Evolutionary conservation across 1,140 invertebrate genomes (phyloP), one percentile per base, ranked within the genome.

Genomic region (Proales similis): DNA sequence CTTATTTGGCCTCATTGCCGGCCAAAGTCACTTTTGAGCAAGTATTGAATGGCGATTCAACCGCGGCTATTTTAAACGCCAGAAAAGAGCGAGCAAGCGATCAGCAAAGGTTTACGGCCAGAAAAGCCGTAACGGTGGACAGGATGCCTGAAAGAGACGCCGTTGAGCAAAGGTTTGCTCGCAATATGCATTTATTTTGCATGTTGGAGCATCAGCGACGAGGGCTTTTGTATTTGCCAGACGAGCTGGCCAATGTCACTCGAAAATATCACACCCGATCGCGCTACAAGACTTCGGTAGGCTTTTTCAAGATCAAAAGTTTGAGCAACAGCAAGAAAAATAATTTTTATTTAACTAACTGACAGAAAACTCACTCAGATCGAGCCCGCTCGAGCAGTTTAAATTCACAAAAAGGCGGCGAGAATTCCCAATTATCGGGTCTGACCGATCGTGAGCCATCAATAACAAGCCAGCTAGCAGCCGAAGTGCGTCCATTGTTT

Each of bases 131-230:
- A n/a, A n/a, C n/a, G n/a, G n/a, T n/a, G n/a, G n/a, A n/a, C 12
- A 39, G 30, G 45, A 42, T 29, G 19, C 5, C 36, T 19, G 20
- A 12, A 0, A 11, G 45, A n/a, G 4, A 7, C 0, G 24, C 1
- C 19, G 27, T 36, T 17, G 48, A 57, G 3, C 3, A 57, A 42
- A 57, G 32, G 27, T 26, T 42, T 26, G 36, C 22, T 12, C 33
- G 51, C 7, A 57, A 57, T 42, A n/a, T 57, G 2, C 51, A 57
- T 14, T 20, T 42, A 42, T 57, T 57, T 57, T 57, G 51, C 19
- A 42, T 57, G 51, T 14, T 57, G 17, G 51, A 57, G 12, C 36
- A 57, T 20, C 36, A 57, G 20, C 14, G 51, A 36, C 33, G 51
- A 2, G 36, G 45, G 29, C 45, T 27, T 9, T 42, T 57, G 29